Base-by-base conservation (phyloP, 2,888 invertebrate species). In the Idaea straminata region DNA sequence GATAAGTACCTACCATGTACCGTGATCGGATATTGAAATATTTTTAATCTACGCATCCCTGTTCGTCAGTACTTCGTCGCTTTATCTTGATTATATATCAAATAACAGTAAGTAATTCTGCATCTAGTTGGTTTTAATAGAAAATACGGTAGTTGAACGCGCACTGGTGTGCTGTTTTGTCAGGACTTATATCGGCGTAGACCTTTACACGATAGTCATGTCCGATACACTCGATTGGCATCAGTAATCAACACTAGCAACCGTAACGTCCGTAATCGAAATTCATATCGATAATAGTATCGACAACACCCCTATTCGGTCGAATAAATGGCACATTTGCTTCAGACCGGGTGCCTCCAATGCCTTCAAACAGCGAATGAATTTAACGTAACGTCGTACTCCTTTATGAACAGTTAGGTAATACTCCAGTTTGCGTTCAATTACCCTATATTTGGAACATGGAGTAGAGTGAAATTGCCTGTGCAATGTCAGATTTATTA, bases 251-350 rank as follows among this genome's bases (percentile, higher is more conserved):
- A 69, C 68, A 66, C 68, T 69, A 69, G 66, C 67, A 66, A 69
- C 68, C 64, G 66, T 65, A 69, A 72, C 66, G 59, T 64, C 64
- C 67, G 70, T 70, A 72, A 73, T 73, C 70, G 71, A 72, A 69
- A 71, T 73, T 72, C 71, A 72, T 74, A 74, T 71, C 74, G 70
- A 74, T 74, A 74, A 74, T 72, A 69, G 75, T 74, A 67, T 69
- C 69, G 72, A 69, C 72, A 74, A 74, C 71, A 69, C 63, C 74
- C 72, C 74, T 72, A 74, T 74, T 74, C 60, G 62, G 62, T 64
- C 61, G 77, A 77, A 79, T 77, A 79, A 81, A 79, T 79, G 77
- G 77, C 73, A 74, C 76, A 77, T 80, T 80, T 77, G 75, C 74
- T 69, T 72, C 69, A 72, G 69, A 72, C 69, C 61, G 61, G 61